Percentiles rank a stretch among this genome's conserved stretches.
Conservation (phyloP, 2,113 vertebrate genomes). For the Vimba vimba region DNA sequence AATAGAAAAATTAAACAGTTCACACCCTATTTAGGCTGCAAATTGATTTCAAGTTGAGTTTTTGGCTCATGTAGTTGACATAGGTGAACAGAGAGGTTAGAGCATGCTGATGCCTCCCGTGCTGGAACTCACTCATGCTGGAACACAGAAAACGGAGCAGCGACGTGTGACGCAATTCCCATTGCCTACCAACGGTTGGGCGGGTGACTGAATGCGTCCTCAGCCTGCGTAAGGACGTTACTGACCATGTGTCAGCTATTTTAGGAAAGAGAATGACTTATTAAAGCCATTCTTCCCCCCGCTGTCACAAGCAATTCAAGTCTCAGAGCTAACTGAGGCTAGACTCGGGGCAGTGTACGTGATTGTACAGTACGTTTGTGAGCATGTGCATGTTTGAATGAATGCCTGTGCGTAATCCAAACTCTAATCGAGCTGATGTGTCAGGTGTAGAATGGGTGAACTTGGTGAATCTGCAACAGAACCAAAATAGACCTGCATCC, state of each 20-base stretch:
- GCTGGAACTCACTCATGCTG: not conserved
- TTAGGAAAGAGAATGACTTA: constrained; percentile 70
- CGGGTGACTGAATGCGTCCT: not conserved
- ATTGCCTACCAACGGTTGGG: not conserved
- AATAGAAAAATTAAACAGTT: not conserved
- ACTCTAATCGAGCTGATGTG: not conserved
- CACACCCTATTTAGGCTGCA: not conserved
- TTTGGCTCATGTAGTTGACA: not conserved
- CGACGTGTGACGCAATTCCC: not conserved
- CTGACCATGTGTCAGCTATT: constrained; percentile 66
- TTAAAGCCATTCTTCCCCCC: constrained; percentile 68
- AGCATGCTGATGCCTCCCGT: not conserved
- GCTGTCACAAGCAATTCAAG: constrained; percentile 64
- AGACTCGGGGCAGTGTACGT: not conserved
- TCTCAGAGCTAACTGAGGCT: constrained; percentile 53
- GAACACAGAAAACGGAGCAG: not conserved
- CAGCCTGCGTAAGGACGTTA: not conserved
- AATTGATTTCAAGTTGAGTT: constrained; percentile 22
- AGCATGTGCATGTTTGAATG: constrained; percentile 8
- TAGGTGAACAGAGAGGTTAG: not conserved
- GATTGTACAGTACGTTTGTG: not conserved
- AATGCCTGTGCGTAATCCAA: not conserved
- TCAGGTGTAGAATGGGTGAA: constrained; percentile 17
- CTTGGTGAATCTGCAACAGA: not conserved
- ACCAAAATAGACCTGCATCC: not conserved